phyloP scores from a whole-genome alignment of 1,140 invertebrate species.

The Tribolium castaneum region DNA sequence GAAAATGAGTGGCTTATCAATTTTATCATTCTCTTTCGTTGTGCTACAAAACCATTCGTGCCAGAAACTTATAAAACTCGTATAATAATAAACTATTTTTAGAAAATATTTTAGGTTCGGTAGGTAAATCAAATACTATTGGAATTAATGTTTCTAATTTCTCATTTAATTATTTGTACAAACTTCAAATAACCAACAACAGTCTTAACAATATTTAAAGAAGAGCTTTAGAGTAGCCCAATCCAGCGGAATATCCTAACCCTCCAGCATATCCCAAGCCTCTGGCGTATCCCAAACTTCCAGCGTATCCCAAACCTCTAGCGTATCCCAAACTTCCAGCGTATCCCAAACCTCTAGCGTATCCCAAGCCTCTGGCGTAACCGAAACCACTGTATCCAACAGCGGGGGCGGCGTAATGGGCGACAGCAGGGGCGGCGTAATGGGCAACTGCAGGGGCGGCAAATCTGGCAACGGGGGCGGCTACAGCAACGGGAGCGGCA shows the following conservation, averaged over 20 bases:
- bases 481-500: neutral
- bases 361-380: neutral
- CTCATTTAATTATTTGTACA: neutral
- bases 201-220: neutral
- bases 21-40: no score
- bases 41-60: no score
- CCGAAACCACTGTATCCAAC: neutral
- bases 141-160: neutral
- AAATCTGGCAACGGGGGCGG: constrained; percentile 7
- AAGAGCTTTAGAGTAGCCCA: neutral
- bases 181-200: neutral
- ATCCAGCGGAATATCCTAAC: neutral
- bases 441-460: neutral
- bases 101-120: no score
- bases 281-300: neutral
- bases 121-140: neutral
- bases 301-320: neutral
- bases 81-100: no score
- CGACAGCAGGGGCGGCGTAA: neutral
- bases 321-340: neutral
- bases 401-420: neutral
- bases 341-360: neutral
- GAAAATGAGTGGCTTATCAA: no score
- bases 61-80: no score
- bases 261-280: neutral